These are phyloP conservation scores for Progne subis DNA, from an alignment of 2,113 vertebrate species.

Conservation along the genomic window DNA sequence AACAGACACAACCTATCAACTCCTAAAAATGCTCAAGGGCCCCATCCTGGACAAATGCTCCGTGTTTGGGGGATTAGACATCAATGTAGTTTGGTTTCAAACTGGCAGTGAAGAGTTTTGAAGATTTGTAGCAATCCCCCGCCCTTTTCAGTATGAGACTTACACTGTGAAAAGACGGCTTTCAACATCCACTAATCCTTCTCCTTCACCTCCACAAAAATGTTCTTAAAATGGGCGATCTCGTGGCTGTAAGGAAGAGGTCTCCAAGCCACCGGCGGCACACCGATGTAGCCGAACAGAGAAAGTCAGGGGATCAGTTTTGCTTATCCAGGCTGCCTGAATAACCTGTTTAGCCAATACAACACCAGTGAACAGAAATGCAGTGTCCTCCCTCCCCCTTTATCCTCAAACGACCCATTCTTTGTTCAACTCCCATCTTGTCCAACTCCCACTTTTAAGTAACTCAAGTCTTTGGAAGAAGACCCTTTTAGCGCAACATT, in stretches of 20 bases:
- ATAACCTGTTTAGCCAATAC: slow-evolving; percentile 48
- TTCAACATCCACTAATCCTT: slow-evolving; percentile 12
- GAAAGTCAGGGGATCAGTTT: not conserved
- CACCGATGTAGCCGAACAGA: not conserved
- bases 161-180: not conserved
- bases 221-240: slow-evolving; percentile 9
- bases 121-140: not conserved
- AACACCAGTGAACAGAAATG: not conserved
- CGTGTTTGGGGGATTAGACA: not conserved
- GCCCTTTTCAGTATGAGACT: not conserved
- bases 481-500: not conserved
- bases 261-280: not conserved
- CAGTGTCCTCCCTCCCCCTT: not conserved
- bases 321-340: not conserved
- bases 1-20: slow-evolving; percentile 41
- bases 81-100: not conserved
- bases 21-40: slow-evolving; percentile 21
- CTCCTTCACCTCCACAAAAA: slow-evolving; percentile 11
- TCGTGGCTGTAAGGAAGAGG: not conserved
- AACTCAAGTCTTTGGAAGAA: not conserved
- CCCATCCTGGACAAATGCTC: slow-evolving; percentile 23
- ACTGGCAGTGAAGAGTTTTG: not conserved
- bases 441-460: not conserved
- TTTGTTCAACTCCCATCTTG: not conserved
- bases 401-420: not conserved